Base-by-base conservation (phyloP, 2,113 vertebrate genomes). In the Epinephelus fuscoguttatus region DNA sequence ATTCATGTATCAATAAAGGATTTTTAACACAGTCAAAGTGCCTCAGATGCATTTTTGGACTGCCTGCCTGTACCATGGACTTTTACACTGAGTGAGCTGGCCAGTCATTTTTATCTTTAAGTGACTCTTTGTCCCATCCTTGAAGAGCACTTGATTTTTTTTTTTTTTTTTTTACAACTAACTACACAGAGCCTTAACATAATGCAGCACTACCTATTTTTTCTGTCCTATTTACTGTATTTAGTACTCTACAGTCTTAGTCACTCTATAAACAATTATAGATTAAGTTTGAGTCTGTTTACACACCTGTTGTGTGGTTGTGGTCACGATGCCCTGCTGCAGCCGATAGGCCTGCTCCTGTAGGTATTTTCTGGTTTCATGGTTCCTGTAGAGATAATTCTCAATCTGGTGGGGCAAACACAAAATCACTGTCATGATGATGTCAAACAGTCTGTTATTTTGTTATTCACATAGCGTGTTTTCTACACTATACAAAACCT, bases 271-370 rank as follows among this genome's bases (percentile, higher is more conserved):
- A 23, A 74, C 27, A 40, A 53, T 42, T 40, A 14, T 8, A 63
- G 7, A 40, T 75, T 27, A 25, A 25, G 10, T 53, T 62, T 75
- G 6, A n/a, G 50, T 37, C 19, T 52, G 10, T 61, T 45, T 23
- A 33, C 72, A 71, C 47, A 98, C 98, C 96, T 99, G 97, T 88
- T 99, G 98, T 5, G 98, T 99, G 66, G 98, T 99, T 78, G 97
- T 98, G 19, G 97, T 98, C 49, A 99, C 98, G 0, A 99, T 99
- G 78, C 98, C 97, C 89, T 99, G 98, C 93, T 99, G 98, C 10
- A 99, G 95, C 1, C 98, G 95, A 85, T 99, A 99, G 0, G 98
- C 98, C 88, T 99, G 98, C 81, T 99, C 98, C 78, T 99, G 98
- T 0, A 97, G 95, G 89, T 99, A 99, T 82, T 98, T 99, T 30